Conservation (phyloP, 2,888 invertebrate genomes). For the Ctena decussata region DNA sequence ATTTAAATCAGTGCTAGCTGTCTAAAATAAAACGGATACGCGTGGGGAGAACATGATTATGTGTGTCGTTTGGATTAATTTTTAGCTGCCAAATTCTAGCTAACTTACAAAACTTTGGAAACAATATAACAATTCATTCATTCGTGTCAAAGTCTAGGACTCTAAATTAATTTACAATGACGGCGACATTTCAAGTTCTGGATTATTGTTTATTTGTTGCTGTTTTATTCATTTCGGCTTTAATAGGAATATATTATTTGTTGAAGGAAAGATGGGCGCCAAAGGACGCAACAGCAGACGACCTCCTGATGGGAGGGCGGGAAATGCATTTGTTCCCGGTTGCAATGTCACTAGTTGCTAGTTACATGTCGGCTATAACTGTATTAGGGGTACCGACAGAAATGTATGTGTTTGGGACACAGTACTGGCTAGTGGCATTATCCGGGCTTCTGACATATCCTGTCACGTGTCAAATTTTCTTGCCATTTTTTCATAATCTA, state of each 20-base stretch:
- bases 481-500: conserved; percentile 82
- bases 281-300: conserved; percentile 66
- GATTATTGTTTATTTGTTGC: conserved; percentile 72
- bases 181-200: conserved; percentile 67
- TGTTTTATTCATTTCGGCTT: conserved; percentile 68
- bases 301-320: conserved; percentile 74
- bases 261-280: conserved; percentile 66
- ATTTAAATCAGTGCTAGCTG: too few relatives aligned
- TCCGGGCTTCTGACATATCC: conserved; percentile 93
- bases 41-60: too few relatives aligned
- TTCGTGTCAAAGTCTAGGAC: too few relatives aligned
- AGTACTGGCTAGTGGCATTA: conserved; percentile 89
- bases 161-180: too few relatives aligned
- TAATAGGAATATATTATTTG: conserved; percentile 71
- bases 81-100: too few relatives aligned
- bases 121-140: too few relatives aligned
- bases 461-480: conserved; percentile 78
- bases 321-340: conserved; percentile 90
- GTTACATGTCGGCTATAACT: conserved; percentile 97
- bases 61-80: too few relatives aligned
- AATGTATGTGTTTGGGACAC: conserved; percentile 95
- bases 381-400: conserved; percentile 96
- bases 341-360: conserved; percentile 95
- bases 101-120: too few relatives aligned
- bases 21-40: too few relatives aligned